Conservation (phyloP, 92 coral and sea anemone species). For the Isaurus tuberculatus region DNA sequence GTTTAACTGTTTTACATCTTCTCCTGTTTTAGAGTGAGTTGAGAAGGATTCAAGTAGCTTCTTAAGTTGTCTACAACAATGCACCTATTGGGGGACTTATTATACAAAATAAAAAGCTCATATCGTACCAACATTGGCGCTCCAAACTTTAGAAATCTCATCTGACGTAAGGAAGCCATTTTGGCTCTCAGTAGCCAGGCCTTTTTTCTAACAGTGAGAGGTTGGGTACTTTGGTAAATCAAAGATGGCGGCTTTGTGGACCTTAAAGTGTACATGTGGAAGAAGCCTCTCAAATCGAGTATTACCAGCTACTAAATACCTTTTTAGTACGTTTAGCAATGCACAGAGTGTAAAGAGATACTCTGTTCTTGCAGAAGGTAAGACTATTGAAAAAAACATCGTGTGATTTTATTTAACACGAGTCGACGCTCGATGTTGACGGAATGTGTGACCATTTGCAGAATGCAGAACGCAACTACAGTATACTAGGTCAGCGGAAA, state of each 20-base stretch:
- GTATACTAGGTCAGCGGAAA: no score
- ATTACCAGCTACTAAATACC: constrained; percentile 10
- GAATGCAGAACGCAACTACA: no score
- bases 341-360: not conserved
- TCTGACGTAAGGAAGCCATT: constrained; percentile 83
- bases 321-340: not conserved
- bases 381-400: not conserved
- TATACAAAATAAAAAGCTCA: not conserved
- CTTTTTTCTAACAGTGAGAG: not conserved
- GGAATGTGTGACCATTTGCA: no score
- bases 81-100: not conserved
- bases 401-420: no score
- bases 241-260: constrained; percentile 72
- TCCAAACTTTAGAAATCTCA: constrained; percentile 85
- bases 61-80: no score
- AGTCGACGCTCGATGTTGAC: not conserved
- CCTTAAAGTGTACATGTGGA: constrained; percentile 48
- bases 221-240: constrained; percentile 30
- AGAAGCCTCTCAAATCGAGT: constrained; percentile 30
- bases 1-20: no score
- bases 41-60: no score
- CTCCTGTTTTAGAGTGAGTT: no score
- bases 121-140: constrained; percentile 87
- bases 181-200: constrained; percentile 59
- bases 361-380: constrained; percentile 18